These are phyloP conservation scores for Saguinus imperator DNA, from an alignment of 2,113 vertebrate genomes.

Conservation along the genomic window DNA sequence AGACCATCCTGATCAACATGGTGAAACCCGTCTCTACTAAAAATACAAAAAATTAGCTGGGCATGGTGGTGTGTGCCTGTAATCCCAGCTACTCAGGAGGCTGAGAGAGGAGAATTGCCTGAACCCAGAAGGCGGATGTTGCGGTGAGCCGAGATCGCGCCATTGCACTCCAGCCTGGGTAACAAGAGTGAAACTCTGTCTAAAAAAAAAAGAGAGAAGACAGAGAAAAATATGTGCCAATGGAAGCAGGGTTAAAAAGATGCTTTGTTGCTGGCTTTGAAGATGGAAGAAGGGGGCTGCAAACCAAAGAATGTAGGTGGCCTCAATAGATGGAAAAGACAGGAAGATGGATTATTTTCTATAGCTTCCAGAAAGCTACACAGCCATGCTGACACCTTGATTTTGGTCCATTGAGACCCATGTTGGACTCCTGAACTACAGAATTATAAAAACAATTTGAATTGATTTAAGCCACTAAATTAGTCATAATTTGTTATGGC, in stretches of 20 bases:
- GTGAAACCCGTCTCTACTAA: too few relatives aligned
- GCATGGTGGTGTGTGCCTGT: too few relatives aligned
- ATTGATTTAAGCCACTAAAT: neutral
- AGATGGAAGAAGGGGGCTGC: neutral
- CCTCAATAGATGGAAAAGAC: neutral
- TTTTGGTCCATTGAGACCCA: neutral
- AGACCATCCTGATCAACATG: too few relatives aligned
- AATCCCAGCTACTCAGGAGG: too few relatives aligned
- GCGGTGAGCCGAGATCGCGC: too few relatives aligned
- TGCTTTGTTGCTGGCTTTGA: neutral
- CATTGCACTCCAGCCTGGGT: too few relatives aligned
- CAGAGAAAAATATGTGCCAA: neutral
- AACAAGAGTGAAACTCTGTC: too few relatives aligned
- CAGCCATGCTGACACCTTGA: neutral
- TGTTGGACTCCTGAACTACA: neutral
- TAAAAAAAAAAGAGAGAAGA: neutral
- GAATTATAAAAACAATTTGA: neutral
- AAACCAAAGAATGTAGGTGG: neutral
- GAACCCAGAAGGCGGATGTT: too few relatives aligned
- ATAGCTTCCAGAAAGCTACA: neutral
- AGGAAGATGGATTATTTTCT: neutral
- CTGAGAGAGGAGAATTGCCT: too few relatives aligned
- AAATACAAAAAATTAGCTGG: too few relatives aligned
- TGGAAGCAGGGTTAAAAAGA: neutral
- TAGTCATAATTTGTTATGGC: neutral